Evolutionary conservation across 1,140 invertebrate genomes (phyloP), one percentile per base, ranked within the genome.

Genomic region (Babylonia areolata): DNA sequence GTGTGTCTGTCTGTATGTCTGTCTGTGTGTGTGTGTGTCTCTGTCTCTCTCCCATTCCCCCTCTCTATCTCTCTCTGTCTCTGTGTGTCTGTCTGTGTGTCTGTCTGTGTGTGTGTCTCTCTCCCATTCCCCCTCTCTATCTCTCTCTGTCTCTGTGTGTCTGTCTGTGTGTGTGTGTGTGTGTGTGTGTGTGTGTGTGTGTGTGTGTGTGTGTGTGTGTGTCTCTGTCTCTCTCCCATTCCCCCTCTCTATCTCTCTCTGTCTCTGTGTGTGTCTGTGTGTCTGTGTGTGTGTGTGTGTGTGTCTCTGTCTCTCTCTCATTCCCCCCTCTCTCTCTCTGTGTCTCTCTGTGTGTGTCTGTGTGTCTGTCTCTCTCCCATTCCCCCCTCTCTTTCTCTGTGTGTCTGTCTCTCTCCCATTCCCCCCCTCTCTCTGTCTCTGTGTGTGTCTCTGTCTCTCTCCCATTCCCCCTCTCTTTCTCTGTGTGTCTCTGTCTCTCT

Each of bases 151-250:
- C 40, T 64, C 46, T 81, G 46, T 64, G 46, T 81, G 46, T 37
- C 6, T 81, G 46, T 37, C 40, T 81, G 46, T 37, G 46, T 81
- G 46, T 37, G 46, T 81, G 80, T 37, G 80, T 31, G 80, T 31
- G 80, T 81, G 80, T 31, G 46, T 79, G 77, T 46, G 77, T 79
- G 77, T 46, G 77, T 79, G 77, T 46, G 77, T 79, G 77, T 46
- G 39, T 79, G 39, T 79, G 77, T 46, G 39, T 79, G 77, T 46
- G 39, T 40, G 77, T 79, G 77, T 79, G 77, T 40, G 37, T 79
- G 77, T 79, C 37, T 79, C 37, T 79, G 77, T 42, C 37, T 40
- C 37, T 79, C 37, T 79, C 37, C 28, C 3, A 2, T n/a, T n/a
- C n/a, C n/a, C n/a, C n/a, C n/a, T n/a, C n/a, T n/a, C n/a, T n/a